These are phyloP conservation scores for Eupelmus urozonus DNA, from an alignment of 2,888 invertebrate species.

Conservation along the genomic window DNA sequence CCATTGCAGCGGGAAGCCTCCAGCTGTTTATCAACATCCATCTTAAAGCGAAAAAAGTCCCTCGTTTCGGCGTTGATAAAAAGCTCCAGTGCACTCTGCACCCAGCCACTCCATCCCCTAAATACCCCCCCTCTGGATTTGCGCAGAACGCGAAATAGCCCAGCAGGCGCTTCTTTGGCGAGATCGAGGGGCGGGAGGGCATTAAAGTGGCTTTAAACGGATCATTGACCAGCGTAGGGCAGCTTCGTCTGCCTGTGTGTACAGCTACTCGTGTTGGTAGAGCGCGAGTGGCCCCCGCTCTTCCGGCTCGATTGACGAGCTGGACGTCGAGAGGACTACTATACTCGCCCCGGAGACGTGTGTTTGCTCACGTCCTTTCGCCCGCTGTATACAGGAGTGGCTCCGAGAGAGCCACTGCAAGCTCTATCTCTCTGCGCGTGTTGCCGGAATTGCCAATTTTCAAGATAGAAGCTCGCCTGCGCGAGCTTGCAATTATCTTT, in stretches of 20 bases:
- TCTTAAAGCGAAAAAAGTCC: background rate
- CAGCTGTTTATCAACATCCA: background rate
- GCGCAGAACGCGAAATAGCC: constrained; percentile 19
- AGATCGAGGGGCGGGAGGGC: background rate
- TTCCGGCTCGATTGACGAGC: constrained; percentile 42
- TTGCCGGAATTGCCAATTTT: constrained; percentile 43
- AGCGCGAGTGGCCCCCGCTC: background rate
- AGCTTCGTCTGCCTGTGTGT: background rate
- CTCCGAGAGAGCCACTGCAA: too few species aligned
- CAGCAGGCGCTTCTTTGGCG: constrained; percentile 25
- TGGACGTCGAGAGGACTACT: constrained; percentile 13
- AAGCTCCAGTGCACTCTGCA: background rate
- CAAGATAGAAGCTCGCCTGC: constrained; percentile 18
- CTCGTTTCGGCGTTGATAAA: background rate
- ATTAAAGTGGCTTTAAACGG: constrained; percentile 47
- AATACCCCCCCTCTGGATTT: too few species aligned
- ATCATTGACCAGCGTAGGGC: constrained; percentile 41
- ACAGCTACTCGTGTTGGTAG: background rate
- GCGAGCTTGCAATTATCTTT: background rate
- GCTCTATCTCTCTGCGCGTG: background rate
- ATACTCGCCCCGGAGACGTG: constrained; percentile 25
- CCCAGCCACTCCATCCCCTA: too few species aligned
- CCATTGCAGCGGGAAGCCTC: too few species aligned
- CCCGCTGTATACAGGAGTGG: background rate
- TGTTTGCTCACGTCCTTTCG: constrained; percentile 40